Percentiles rank a stretch among this genome's conserved stretches.
phyloP scores from a whole-genome alignment of 2,888 invertebrate genomes.

The Drosophila mettleri region DNA sequence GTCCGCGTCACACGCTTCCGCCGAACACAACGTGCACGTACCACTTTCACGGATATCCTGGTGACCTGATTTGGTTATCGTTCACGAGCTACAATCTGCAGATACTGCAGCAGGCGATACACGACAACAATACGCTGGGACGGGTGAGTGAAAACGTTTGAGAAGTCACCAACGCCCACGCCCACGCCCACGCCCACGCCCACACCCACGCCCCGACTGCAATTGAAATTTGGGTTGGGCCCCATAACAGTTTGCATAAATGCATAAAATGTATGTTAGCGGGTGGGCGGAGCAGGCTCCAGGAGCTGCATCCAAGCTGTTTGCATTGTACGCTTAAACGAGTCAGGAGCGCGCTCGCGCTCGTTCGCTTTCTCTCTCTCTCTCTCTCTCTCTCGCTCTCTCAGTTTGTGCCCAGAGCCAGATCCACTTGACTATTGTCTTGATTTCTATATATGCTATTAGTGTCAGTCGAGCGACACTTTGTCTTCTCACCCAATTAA shows the following conservation, averaged over 20 bases:
- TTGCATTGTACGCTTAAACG: slow-evolving; percentile 64
- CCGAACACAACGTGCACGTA: slow-evolving; percentile 95
- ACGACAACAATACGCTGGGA: slow-evolving; percentile 86
- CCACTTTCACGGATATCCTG: slow-evolving; percentile 91
- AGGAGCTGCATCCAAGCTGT: slow-evolving; percentile 40
- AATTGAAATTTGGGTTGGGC: slow-evolving; percentile 32
- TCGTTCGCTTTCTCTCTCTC: too few species aligned
- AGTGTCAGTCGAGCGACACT: slow-evolving; percentile 74
- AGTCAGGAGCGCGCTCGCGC: slow-evolving; percentile 25
- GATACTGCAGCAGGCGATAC: slow-evolving; percentile 88
- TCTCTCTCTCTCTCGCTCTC: too few species aligned
- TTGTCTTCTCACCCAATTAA: slow-evolving; percentile 74
- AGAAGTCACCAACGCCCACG: slow-evolving; percentile 3
- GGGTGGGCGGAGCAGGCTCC: background rate
- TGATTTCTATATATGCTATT: slow-evolving; percentile 68
- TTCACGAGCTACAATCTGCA: slow-evolving; percentile 94
- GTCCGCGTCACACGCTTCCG: slow-evolving; percentile 93
- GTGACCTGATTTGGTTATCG: slow-evolving; percentile 94
- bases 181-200: background rate
- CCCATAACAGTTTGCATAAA: slow-evolving; percentile 67
- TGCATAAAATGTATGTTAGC: slow-evolving; percentile 64
- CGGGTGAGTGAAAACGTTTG: slow-evolving; percentile 82
- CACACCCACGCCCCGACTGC: slow-evolving; percentile 7
- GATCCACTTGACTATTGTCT: slow-evolving; percentile 54
- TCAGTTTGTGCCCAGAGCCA: slow-evolving; percentile 57